Evolutionary conservation across 2,113 vertebrate species (phyloP).

Genomic region (Heteronetta atricapilla): DNA sequence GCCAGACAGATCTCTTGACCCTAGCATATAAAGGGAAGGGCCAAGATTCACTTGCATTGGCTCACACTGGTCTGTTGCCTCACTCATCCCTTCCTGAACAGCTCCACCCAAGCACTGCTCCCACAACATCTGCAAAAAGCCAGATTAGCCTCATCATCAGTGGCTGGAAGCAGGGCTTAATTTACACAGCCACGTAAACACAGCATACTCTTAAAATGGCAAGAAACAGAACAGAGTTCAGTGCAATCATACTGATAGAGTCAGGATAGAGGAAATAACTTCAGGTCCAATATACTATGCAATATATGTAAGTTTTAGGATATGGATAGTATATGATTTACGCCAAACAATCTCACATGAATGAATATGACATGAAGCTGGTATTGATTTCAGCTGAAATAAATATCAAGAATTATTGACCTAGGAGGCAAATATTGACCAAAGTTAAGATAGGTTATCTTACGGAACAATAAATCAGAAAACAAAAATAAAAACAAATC

Average conservation of each 20-base stretch:
- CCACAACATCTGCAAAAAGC: slow-evolving; percentile 31
- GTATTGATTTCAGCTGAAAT: not conserved
- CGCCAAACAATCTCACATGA: not conserved
- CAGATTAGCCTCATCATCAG: not conserved
- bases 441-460: not conserved
- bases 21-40: not conserved
- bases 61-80: not conserved
- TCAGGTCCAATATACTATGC: not conserved
- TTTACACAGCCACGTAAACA: not conserved
- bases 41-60: not conserved
- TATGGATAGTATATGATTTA: not conserved
- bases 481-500: not conserved
- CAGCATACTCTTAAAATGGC: not conserved
- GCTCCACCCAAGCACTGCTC: slow-evolving; percentile 34
- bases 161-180: not conserved
- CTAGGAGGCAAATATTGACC: not conserved
- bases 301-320: not conserved
- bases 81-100: slow-evolving; percentile 10
- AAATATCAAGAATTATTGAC: not conserved
- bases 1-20: not conserved
- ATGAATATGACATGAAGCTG: not conserved
- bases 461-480: not conserved
- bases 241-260: not conserved
- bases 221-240: not conserved
- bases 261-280: not conserved